Base-by-base conservation (phyloP, 2,888 invertebrate genomes). In the Rotaria sp. region DNA sequence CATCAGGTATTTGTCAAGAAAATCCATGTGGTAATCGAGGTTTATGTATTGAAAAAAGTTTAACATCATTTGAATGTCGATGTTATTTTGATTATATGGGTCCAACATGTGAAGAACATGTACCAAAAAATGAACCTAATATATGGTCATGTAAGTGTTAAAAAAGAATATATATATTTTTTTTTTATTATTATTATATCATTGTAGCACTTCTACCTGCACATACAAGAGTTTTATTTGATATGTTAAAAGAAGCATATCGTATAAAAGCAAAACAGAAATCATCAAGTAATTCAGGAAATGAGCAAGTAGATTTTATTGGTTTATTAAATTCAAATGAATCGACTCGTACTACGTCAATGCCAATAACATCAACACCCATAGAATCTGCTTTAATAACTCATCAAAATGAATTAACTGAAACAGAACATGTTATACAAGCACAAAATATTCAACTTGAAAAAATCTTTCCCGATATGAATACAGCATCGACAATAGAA, bases 11-110 rank as follows among this genome's bases (percentile, higher is more conserved):
- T 45, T 80, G 80, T n/a, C 45, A 45, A 45, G 45, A 45, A 45
- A 80, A 80, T 26, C 80, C 80, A n/a, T 80, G 80, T 80, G 80
- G 41, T 15, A 80, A 80, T 80, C 80, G 80, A 7, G 80, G 80
- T n/a, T n/a, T 26, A 45, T 80, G 80, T 80, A 15, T 80, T n/a
- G 80, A 80, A 80, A 35, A 3, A 67, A 80, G 45, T 45, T n/a
- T 45, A n/a, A 41, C 41, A 45, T 26, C 80, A n/a, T 80, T 45
- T 18, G 80, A 80, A 45, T 80, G 80, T 45, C 45, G 45, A 80
- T 80, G 80, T 80, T 80, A 80, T 41, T 80, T 45, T 45, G 80
- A 35, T 80, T 80, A 80, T 80, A 80, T 41, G 24, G 80, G 80
- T 45, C 4, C 26, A 45, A 80, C 26, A 26, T 80, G 80, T 45